Conservation (phyloP, 2,797 vertebrate genomes). For the Propithecus deckenii region DNA sequence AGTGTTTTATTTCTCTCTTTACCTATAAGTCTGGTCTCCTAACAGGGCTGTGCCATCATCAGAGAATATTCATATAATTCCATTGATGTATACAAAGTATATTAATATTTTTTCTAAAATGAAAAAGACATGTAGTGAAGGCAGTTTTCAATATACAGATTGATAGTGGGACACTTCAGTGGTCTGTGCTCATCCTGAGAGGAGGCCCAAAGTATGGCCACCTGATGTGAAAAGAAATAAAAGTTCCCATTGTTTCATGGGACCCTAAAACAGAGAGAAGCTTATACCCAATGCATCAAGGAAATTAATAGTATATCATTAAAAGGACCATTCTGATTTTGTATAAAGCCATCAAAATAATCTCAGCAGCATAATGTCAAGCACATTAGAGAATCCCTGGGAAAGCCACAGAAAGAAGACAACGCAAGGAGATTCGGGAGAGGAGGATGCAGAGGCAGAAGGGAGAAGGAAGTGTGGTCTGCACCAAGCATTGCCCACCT, state of each 20-base stretch:
- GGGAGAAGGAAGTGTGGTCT: background rate
- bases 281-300: background rate
- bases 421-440: background rate
- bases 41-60: background rate
- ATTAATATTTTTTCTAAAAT: background rate
- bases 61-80: background rate
- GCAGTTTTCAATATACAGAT: background rate
- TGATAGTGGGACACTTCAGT: background rate
- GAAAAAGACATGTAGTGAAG: background rate
- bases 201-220: background rate
- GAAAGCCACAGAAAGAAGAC: background rate
- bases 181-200: background rate
- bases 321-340: background rate
- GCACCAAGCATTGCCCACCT: background rate
- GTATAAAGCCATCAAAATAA: background rate
- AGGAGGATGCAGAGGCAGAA: background rate
- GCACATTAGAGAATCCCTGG: background rate
- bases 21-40: background rate
- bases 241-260: background rate
- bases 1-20: constrained; percentile 35
- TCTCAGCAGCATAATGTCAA: background rate
- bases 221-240: background rate
- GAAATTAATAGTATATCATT: background rate
- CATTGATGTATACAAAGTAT: background rate
- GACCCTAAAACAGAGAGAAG: background rate